Evolutionary conservation across 2,113 vertebrate genomes (phyloP), one percentile per base, ranked within the genome.

Genomic region (Brachyhypopomus occidentalis): DNA sequence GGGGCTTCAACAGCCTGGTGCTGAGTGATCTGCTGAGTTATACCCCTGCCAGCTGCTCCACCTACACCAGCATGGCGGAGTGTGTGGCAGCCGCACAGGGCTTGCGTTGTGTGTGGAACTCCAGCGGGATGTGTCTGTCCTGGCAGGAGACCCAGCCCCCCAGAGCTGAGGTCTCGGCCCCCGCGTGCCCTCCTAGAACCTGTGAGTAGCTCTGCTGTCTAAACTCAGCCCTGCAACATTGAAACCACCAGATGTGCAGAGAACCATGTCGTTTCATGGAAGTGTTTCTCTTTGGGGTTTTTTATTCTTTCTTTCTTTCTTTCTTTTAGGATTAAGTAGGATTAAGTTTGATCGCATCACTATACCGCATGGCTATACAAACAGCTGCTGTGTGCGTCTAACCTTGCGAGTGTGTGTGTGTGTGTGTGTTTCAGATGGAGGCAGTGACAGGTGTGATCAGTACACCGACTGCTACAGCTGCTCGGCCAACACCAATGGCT

Each of bases 391-490:
- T 30, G 30, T 30, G 55, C 48, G 80, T 72, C 2, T 38, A 76
- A 60, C 56, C 66, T 27, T 67, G 63, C 74, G n/a, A 27, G 12
- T 19, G 2, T 48, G 2, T 36, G 1, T 48, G 34, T 41, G 34
- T 41, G 9, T 72, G 1, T 74, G 56, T 48, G 25, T 90, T 84
- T 20, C 92, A 98, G 96, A 89, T 87, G 88, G 90, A 38, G 96
- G 96, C 71, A 95, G 87, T 84, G 96, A 98, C 87, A 92, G 94
- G 84, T 99, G 98, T 86, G 95, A 97, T 89, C 96, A 97, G 89
- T 96, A 97, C 88, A 96, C 95, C 0, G 98, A 99, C 93, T 99
- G 97, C 92, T 97, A 96, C 92, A 99, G 97, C 89, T 99, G 98
- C 88, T 97, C 96, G 0, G 95, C 95, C 34, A 98, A 98, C 88